These are phyloP conservation scores for Vannuccia rotundouncinata DNA, from an alignment of 2,888 invertebrate genomes.

Conservation along the genomic window DNA sequence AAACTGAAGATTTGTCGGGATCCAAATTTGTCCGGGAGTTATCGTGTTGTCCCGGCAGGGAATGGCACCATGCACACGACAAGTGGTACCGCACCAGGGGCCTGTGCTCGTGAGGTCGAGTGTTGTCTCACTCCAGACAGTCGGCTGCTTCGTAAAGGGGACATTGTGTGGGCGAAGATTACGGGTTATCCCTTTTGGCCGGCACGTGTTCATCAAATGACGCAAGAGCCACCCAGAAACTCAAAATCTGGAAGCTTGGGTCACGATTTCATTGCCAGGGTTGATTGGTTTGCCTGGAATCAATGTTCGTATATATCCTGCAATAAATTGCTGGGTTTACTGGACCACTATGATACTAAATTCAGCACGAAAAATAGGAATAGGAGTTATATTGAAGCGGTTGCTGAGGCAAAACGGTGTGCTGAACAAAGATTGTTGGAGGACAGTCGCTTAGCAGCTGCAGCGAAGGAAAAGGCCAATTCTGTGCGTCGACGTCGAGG, in stretches of 20 bases:
- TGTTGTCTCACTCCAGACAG: slow-evolving; percentile 10
- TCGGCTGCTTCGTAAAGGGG: not conserved
- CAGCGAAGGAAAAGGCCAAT: not conserved
- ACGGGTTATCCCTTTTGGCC: slow-evolving; percentile 27
- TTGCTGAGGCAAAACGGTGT: slow-evolving; percentile 30
- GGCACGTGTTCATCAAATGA: not conserved
- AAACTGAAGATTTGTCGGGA: slow-evolving; percentile 6
- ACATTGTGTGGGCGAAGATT: slow-evolving; percentile 28
- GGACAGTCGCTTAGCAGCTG: not conserved
- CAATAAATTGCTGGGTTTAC: not conserved
- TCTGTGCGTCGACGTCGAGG: not conserved
- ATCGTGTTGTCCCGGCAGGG: not conserved
- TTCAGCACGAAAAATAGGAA: slow-evolving; percentile 34
- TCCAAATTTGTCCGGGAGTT: not conserved
- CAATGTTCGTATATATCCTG: slow-evolving; percentile 11
- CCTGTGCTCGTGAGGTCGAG: slow-evolving; percentile 1
- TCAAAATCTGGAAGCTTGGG: not conserved
- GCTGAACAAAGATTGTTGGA: slow-evolving; percentile 1
- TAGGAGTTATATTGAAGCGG: slow-evolving; percentile 31
- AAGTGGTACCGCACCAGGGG: not conserved
- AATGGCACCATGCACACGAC: slow-evolving; percentile 5
- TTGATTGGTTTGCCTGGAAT: slow-evolving; percentile 25
- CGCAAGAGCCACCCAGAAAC: not conserved
- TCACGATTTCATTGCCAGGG: not conserved
- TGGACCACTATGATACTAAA: slow-evolving; percentile 32